Evolutionary conservation across 2,797 vertebrate species (phyloP).

Genomic region (Neopelma chrysocephalum): DNA sequence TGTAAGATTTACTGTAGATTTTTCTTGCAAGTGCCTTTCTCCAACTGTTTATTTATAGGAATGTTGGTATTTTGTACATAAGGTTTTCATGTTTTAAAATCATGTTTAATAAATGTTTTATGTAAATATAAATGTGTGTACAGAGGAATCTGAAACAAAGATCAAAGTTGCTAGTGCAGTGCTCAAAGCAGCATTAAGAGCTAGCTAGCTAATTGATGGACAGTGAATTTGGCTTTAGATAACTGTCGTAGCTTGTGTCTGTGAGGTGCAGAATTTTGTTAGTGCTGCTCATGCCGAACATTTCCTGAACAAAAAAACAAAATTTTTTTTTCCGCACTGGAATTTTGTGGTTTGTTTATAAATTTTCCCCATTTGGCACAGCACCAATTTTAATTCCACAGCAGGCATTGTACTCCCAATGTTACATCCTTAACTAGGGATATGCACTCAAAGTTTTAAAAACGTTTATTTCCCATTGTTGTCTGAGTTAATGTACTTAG

Average conservation of each 20-base stretch:
- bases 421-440: background rate
- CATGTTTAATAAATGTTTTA: slow-evolving; percentile 79
- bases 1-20: slow-evolving; percentile 83
- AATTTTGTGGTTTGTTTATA: background rate
- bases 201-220: slow-evolving; percentile 59
- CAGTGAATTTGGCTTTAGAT: slow-evolving; percentile 67
- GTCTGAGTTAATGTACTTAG: background rate
- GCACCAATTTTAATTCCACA: slow-evolving; percentile 39
- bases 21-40: slow-evolving; percentile 87
- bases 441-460: background rate
- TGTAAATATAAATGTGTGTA: slow-evolving; percentile 80
- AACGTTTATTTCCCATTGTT: background rate
- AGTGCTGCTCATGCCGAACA: slow-evolving; percentile 57
- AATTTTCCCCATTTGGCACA: slow-evolving; percentile 12
- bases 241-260: slow-evolving; percentile 66
- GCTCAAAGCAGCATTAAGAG: slow-evolving; percentile 66
- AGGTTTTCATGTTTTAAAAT: slow-evolving; percentile 75
- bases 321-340: background rate
- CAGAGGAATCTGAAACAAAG: slow-evolving; percentile 72
- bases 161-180: slow-evolving; percentile 70
- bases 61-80: slow-evolving; percentile 82
- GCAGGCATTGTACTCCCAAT: background rate
- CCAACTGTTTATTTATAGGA: slow-evolving; percentile 84
- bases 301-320: background rate
- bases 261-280: slow-evolving; percentile 47